Evolutionary conservation across 2,888 invertebrate species (phyloP), one percentile per base, ranked within the genome.

Genomic region (Gandaritis pyraliata): DNA sequence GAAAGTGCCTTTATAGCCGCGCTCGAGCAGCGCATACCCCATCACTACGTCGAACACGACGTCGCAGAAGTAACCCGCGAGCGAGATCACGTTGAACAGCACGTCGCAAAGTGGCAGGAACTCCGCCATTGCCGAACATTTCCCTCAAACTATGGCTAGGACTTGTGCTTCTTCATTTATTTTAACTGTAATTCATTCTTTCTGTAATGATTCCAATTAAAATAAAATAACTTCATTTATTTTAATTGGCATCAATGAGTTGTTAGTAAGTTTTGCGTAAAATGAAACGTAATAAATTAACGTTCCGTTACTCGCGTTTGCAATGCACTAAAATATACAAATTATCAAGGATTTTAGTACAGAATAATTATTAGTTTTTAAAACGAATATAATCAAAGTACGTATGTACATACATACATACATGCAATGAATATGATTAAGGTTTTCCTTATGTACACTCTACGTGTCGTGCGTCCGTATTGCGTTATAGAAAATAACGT

Each of bases 51-150:
- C 97, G 85, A 97, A 97, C 7, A 97, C 97, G 66, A 97, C 95
- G 93, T 97, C 97, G 93, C 97, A 97, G 88, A 97, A 97, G 85
- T 97, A 97, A 23, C 96, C 96, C 61, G 97, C 97, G 72, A 97
- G 91, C 50, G 97, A 97, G 75, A 97, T 97, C 83, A 97, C 96
- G 90, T 97, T 97, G 93, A 97, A 97, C 50, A 97, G 93, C 70
- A 97, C 96, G 92, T 97, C 97, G 94, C 97, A 97, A 83, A 97
- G 94, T 72, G 97, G 97, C 87, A 97, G 93, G 87, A 97, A 97
- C 93, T 97, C 97, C 88, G 95, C 95, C 95, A 93, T 93, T 77
- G 82, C 88, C 78, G 74, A 73, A 80, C 90, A 89, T 90, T 82
- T 84, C 88, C 81, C 77, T 77, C 67, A 75, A 72, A 72, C 76